phyloP scores from a whole-genome alignment of 2,113 vertebrate species.

The Danionella cerebrum region DNA sequence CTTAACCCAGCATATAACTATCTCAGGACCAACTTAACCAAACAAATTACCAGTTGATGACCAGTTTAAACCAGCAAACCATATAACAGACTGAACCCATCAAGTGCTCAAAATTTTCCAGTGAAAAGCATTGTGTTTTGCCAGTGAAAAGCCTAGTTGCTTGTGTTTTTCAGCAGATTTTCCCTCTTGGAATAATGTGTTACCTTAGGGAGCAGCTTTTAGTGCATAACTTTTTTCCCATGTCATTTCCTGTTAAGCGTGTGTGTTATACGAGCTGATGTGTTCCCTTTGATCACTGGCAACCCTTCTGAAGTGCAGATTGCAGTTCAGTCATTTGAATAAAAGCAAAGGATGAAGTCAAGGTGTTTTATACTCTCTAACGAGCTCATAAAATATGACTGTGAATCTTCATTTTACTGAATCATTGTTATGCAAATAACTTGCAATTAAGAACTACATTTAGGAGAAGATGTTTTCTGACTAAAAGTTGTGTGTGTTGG shows the following conservation, averaged over 20 bases:
- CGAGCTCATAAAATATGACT: not conserved
- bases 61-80: too few species aligned
- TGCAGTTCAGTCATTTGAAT: not conserved
- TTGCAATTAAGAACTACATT: too few species aligned
- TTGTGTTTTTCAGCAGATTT: not conserved
- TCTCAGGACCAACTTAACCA: too few species aligned
- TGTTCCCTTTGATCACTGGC: slow-evolving; percentile 5
- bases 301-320: not conserved
- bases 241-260: slow-evolving; percentile 17
- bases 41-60: too few species aligned
- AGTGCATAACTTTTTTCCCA: not conserved
- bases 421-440: too few species aligned
- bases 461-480: not conserved
- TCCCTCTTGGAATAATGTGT: not conserved
- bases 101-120: too few species aligned
- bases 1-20: too few species aligned
- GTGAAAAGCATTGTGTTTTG: too few species aligned
- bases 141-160: not conserved
- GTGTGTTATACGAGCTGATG: not conserved
- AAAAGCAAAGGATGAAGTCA: not conserved
- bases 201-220: slow-evolving; percentile 7
- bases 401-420: too few species aligned
- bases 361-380: not conserved
- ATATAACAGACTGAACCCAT: too few species aligned
- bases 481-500: not conserved